These are phyloP conservation scores for Vicugna pacos DNA, from an alignment of 2,113 vertebrate species.

Conservation along the genomic window DNA sequence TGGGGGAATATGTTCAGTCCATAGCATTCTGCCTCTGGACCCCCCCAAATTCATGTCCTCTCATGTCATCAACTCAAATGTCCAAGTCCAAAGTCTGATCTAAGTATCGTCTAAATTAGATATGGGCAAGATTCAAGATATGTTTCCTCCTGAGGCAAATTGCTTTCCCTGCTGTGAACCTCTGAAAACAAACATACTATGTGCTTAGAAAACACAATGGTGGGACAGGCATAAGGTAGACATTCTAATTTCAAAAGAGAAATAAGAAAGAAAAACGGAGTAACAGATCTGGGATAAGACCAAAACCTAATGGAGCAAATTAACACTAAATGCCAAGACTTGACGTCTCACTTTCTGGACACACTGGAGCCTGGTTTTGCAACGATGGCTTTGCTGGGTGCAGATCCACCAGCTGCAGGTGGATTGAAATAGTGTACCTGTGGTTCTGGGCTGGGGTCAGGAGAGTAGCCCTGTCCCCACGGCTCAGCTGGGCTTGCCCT, in stretches of 20 bases:
- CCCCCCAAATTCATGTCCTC: background rate
- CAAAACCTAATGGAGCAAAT: background rate
- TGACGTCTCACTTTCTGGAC: background rate
- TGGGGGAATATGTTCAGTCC: background rate
- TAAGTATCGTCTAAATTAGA: constrained; percentile 26
- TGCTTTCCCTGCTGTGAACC: background rate
- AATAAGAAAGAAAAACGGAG: background rate
- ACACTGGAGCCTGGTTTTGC: background rate
- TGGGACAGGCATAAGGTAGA: background rate
- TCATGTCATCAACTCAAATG: background rate
- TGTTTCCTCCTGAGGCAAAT: background rate
- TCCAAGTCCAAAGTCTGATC: background rate
- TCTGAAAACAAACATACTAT: background rate
- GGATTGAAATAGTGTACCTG: background rate
- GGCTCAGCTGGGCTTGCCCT: background rate
- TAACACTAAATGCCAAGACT: background rate
- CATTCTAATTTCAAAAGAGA: background rate
- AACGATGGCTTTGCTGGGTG: background rate
- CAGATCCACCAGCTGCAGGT: background rate
- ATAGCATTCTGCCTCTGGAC: background rate
- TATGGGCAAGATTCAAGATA: background rate
- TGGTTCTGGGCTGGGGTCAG: background rate
- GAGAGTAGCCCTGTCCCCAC: background rate
- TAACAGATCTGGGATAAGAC: background rate
- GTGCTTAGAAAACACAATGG: background rate